A percentile compares a stretch with the other conserved stretches of the same genome.
Conservation (phyloP, 2,888 invertebrate species). For the Scaptomyza caliginosa region DNA sequence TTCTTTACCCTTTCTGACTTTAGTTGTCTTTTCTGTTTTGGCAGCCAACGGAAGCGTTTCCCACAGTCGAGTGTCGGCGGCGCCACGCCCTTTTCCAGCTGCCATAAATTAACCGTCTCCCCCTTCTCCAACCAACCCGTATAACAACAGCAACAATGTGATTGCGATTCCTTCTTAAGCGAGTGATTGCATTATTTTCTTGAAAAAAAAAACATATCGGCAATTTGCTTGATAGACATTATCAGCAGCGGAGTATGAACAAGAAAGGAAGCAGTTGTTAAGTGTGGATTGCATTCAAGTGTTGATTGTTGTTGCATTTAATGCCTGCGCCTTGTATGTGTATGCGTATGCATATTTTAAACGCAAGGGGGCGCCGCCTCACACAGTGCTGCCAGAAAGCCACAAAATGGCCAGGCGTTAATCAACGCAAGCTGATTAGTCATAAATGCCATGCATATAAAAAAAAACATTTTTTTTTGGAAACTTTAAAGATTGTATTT, state of each 20-base stretch:
- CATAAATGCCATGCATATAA: background rate
- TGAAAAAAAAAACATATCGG: too few species aligned
- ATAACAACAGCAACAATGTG: background rate
- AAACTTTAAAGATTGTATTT: background rate
- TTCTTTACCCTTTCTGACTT: conserved; percentile 16
- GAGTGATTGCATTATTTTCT: conserved; percentile 21
- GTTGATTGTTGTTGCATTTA: conserved; percentile 5
- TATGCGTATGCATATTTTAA: conserved; percentile 16
- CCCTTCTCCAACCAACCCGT: too few species aligned
- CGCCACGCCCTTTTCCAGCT: conserved; percentile 70
- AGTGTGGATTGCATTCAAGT: background rate
- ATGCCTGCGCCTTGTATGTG: conserved; percentile 4
- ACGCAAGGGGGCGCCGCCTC: background rate
- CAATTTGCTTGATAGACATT: conserved; percentile 15
- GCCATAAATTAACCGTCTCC: conserved; percentile 72
- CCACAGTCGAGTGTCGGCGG: conserved; percentile 7
- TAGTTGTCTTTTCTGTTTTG: conserved; percentile 9
- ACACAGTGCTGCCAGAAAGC: conserved; percentile 14
- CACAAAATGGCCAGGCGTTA: conserved; percentile 19
- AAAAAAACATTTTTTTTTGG: background rate
- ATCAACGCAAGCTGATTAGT: conserved; percentile 11
- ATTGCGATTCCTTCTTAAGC: conserved; percentile 14
- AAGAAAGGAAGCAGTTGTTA: background rate
- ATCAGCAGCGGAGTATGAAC: conserved; percentile 21
- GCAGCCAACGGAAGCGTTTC: conserved; percentile 38